A percentile compares a stretch with the other conserved stretches of the same genome.
These are phyloP conservation scores for Montipora capricornis DNA, from an alignment of 64 coral and sea anemone species.

Conservation along the genomic window DNA sequence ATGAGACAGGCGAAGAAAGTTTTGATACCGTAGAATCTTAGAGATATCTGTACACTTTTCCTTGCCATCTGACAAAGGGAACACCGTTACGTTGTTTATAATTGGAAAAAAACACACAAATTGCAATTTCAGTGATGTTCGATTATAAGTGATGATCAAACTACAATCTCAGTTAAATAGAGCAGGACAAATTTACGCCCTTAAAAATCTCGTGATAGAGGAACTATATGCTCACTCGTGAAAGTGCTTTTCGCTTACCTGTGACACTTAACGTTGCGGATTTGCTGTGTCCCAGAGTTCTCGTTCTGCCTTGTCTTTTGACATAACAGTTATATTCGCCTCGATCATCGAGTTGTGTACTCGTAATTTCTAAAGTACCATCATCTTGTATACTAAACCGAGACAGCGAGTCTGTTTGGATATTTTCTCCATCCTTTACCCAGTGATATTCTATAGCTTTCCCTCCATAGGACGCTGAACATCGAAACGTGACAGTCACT, in stretches of 20 bases:
- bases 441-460: constrained; percentile 38
- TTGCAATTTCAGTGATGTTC: neutral
- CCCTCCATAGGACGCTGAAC: neutral
- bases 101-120: neutral
- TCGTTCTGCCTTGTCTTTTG: neutral
- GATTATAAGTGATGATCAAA: neutral
- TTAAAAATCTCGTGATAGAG: neutral
- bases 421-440: neutral
- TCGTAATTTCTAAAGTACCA: constrained; percentile 56
- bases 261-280: constrained; percentile 28
- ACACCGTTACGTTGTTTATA: neutral
- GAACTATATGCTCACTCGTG: neutral
- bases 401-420: neutral
- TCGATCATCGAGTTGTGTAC: constrained; percentile 13
- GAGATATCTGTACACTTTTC: too few relatives aligned
- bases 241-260: constrained; percentile 30
- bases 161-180: too few relatives aligned
- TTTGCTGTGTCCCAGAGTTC: neutral
- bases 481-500: constrained; percentile 15
- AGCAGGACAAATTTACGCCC: neutral
- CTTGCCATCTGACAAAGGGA: neutral
- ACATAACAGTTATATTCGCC: constrained; percentile 35
- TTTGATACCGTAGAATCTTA: neutral
- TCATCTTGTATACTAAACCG: constrained; percentile 16
- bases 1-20: neutral